phyloP scores from a whole-genome alignment of 2,113 vertebrate species.

The Xenus cinereus region DNA sequence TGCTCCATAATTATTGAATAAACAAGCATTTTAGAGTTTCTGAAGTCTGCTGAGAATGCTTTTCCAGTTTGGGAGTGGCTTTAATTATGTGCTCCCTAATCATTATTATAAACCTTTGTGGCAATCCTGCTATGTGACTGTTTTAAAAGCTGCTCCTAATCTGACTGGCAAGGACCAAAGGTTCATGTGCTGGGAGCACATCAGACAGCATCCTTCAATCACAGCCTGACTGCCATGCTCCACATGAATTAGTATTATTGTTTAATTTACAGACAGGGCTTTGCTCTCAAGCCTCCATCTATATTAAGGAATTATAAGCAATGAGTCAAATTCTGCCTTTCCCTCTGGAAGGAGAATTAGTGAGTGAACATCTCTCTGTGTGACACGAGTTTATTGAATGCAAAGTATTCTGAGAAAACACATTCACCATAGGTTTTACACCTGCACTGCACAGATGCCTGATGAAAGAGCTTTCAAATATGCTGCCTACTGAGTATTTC shows the following conservation, averaged over 20 bases:
- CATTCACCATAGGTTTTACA: neutral
- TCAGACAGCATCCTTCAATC: neutral
- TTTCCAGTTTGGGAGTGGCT: conserved; percentile 31
- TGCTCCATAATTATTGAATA: conserved; percentile 71
- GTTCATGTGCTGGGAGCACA: neutral
- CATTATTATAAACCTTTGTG: neutral
- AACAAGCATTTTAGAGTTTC: conserved; percentile 59
- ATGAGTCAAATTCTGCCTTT: neutral
- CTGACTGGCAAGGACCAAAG: neutral
- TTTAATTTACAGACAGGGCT: conserved; percentile 7
- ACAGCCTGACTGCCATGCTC: neutral
- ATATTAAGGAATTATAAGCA: neutral
- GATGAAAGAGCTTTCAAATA: neutral
- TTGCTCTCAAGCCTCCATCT: neutral
- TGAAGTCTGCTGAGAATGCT: conserved; percentile 56
- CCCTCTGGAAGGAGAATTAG: neutral
- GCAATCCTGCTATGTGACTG: neutral
- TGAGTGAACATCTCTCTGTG: neutral
- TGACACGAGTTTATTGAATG: neutral
- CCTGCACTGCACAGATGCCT: neutral
- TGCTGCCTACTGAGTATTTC: neutral
- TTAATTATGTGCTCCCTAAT: conserved; percentile 16
- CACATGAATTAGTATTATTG: neutral
- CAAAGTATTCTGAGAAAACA: neutral
- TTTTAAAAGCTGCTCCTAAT: neutral